Evolutionary conservation across 1,140 invertebrate species (phyloP), one percentile per base, ranked within the genome.

Genomic region (Calliopsis andreniformis): DNA sequence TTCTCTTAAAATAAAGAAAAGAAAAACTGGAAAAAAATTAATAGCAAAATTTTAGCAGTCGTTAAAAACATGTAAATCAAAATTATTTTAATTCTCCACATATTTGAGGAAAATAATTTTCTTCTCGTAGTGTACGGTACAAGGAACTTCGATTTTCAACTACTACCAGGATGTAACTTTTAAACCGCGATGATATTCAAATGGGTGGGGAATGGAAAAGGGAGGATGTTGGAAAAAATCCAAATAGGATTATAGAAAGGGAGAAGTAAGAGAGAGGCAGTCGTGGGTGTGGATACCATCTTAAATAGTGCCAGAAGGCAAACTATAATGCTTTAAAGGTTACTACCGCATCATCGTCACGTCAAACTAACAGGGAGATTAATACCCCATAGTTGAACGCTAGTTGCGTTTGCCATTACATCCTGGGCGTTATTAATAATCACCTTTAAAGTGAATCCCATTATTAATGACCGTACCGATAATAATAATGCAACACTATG

Each of bases 281-380:
- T 20, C 53, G 75, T 77, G 75, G 75, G 67, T 69, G 73, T 66
- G 75, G 55, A 70, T 70, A 71, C 32, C 56, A n/a, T 61, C 62
- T 67, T 67, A 67, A 67, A 66, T 55, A 75, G 49, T 75, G 63
- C 71, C 71, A 75, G 71, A 56, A 67, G 71, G 71, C 63, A 67
- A 63, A 75, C 62, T 75, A 45, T 59, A 59, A 59, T 59, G 61
- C 49, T 73, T n/a, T 69, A 84, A 87, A 87, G 89, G 88, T 90
- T 89, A 90, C 86, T 84, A 88, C 87, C 84, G 86, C 88, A 87
- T 86, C 83, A 87, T 87, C 83, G 85, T 81, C 82, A 82, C 83
- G 82, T 88, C 87, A 88, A 88, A 85, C 82, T 83, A 84, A 82
- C 70, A 85, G 79, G 77, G 67, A 86, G 85, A 88, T 89, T 86